Evolutionary conservation across 2,113 vertebrate genomes (phyloP), one percentile per base, ranked within the genome.

Genomic region (Osmerus eperlanus): DNA sequence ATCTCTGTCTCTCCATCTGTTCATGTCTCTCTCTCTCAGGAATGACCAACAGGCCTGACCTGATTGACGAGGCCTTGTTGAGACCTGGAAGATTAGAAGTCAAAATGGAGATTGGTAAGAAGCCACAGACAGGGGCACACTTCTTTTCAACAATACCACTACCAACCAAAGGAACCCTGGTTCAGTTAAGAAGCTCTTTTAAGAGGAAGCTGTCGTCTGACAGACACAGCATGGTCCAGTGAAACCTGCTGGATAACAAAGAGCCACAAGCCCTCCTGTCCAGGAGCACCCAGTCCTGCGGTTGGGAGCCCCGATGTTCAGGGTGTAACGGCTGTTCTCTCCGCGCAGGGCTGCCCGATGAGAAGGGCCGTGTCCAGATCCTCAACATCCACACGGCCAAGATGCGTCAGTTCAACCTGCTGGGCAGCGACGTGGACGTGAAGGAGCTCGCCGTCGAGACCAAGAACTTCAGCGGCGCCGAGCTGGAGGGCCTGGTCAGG

Each of bases 91-190:
- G 96, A 67, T 78, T 99, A 87, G 97, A 99, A 87, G 97, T 98
- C 82, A 98, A 99, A 80, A 99, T 99, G 96, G 97, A 98, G 91
- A 98, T 99, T 1, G 97, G 97, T 98, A 87, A 94, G 91, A 54
- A 18, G 52, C 12, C 7, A 5, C 1, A 47, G 2, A 18, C 36
- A 13, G 8, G 16, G 59, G 28, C 18, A 41, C 11, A n/a, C 19
- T 13, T 47, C 6, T 11, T 28, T n/a, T 14, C 9, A 8, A 47
- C 41, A 47, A 0, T 1, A 47, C 36, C 41, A 47, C 2, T 7
- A 9, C 41, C 41, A 1, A 47, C 41, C 41, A 0, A 47, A 11
- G 9, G 41, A 47, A 47, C 41, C 41, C 7, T 1, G 32, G 32
- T 36, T 36, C 32, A 36, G 32, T 36, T 36, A 5, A 36, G 32